A percentile compares a stretch with the other conserved stretches of the same genome.
Evolutionary conservation across 2,797 vertebrate species (phyloP).

Genomic region (Sparidentex hasta): DNA sequence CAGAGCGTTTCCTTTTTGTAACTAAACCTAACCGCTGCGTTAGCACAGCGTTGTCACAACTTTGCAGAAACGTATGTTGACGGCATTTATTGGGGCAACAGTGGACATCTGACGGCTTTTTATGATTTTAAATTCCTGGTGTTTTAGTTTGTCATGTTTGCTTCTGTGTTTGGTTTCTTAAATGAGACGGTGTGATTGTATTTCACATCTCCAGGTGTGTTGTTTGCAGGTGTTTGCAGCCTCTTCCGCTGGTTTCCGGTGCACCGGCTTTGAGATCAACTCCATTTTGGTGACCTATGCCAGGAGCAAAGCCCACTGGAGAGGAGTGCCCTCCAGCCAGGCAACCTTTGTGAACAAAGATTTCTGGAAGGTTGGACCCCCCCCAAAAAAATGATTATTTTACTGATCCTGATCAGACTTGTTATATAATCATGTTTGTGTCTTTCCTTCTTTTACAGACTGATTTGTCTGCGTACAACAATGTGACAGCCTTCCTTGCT

Average conservation of each 20-base stretch:
- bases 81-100: too few species aligned
- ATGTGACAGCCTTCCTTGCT: conserved; percentile 85
- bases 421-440: conserved; percentile 2
- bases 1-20: too few species aligned
- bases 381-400: background rate
- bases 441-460: conserved; percentile 66
- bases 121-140: background rate
- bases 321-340: conserved; percentile 69
- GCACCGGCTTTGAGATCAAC: conserved; percentile 88
- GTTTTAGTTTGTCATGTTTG: background rate
- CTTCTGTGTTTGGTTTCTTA: background rate
- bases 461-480: conserved; percentile 84
- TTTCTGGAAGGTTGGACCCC: conserved; percentile 83
- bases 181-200: background rate
- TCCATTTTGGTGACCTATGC: conserved; percentile 81
- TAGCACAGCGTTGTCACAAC: too few species aligned
- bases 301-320: conserved; percentile 78
- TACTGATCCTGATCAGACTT: conserved; percentile 1
- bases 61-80: too few species aligned
- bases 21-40: too few species aligned
- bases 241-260: conserved; percentile 80
- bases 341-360: conserved; percentile 81
- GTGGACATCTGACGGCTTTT: too few species aligned
- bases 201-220: background rate
- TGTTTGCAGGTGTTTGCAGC: conserved; percentile 83